Evolutionary conservation across 2,888 invertebrate genomes (phyloP).

Genomic region (Nemotelus nigrinus): DNA sequence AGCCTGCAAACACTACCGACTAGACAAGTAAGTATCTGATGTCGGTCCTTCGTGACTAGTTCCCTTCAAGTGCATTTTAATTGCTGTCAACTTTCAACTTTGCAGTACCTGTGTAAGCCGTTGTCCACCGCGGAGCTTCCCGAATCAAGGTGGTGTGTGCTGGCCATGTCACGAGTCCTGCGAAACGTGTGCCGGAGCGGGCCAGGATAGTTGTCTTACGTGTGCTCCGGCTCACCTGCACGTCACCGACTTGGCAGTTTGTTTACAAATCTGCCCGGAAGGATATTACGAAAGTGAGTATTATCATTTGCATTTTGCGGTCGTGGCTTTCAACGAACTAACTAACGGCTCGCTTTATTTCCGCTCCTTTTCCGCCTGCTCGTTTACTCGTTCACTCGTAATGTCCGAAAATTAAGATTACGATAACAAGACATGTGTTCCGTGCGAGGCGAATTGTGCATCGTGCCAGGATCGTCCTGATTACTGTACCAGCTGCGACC

Average conservation of each 20-base stretch:
- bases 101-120: constrained; percentile 82
- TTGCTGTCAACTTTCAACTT: background rate
- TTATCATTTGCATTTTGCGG: background rate
- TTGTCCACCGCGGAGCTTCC: constrained; percentile 86
- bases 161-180: constrained; percentile 91
- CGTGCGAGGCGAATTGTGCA: constrained; percentile 87
- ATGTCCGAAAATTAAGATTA: constrained; percentile 66
- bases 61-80: constrained; percentile 8
- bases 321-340: background rate
- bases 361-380: background rate
- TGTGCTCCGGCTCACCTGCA: constrained; percentile 86
- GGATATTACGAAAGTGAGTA: constrained; percentile 84
- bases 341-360: background rate
- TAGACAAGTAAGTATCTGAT: constrained; percentile 75
- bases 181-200: constrained; percentile 87
- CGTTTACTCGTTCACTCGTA: background rate
- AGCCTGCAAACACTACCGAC: constrained; percentile 80
- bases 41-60: background rate
- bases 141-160: constrained; percentile 82
- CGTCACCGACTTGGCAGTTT: constrained; percentile 85
- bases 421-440: constrained; percentile 79
- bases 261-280: constrained; percentile 88
- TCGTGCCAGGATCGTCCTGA: constrained; percentile 85
- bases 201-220: constrained; percentile 85
- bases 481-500: constrained; percentile 87